Evolutionary conservation across 30 jellyfish, hydroid and myxozoan genomes (phyloP).

Genomic region (Chrysaora quinquecirrha): DNA sequence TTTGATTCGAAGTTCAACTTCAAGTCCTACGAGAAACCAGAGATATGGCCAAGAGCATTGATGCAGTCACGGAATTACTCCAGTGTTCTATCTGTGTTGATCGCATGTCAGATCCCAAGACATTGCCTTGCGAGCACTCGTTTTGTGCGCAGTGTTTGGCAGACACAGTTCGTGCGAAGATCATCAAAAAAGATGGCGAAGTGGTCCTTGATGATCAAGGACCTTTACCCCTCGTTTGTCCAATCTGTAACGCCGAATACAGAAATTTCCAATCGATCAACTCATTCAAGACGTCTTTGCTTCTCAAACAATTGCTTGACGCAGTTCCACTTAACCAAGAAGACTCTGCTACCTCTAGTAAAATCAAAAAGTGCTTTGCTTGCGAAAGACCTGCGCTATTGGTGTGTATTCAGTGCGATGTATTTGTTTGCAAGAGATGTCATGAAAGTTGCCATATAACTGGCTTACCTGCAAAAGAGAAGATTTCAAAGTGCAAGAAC

Average conservation of each 20-base stretch:
- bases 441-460: neutral
- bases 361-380: neutral
- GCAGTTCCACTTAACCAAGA: neutral
- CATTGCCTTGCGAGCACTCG: constrained; percentile 41
- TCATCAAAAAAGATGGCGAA: neutral
- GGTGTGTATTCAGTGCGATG: constrained; percentile 1
- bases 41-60: neutral
- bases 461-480: neutral
- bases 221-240: neutral
- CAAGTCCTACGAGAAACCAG: no score
- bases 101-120: neutral
- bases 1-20: no score
- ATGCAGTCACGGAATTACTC: neutral
- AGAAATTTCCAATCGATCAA: neutral
- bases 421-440: constrained; percentile 3
- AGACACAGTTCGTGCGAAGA: neutral
- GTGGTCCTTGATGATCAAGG: neutral
- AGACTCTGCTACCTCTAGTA: neutral
- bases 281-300: constrained; percentile 2
- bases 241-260: neutral
- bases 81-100: constrained; percentile 24
- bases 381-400: neutral
- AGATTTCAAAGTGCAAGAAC: neutral
- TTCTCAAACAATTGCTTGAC: constrained; percentile 6
- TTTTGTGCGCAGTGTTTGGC: constrained; percentile 33